These are phyloP conservation scores for Pardalotus punctatus DNA, from an alignment of 2,113 vertebrate species.

Conservation along the genomic window DNA sequence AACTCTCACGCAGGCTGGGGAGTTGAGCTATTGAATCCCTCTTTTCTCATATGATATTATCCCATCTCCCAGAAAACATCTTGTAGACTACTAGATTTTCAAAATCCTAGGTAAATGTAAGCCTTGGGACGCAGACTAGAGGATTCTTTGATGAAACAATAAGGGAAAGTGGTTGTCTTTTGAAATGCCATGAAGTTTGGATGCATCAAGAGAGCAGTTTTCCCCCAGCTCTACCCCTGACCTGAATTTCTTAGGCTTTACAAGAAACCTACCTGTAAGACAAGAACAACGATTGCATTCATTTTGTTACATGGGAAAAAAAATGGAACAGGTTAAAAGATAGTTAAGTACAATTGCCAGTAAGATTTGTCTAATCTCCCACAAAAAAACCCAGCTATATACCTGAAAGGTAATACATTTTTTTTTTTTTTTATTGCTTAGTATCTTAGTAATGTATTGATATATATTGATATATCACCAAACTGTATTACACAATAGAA, in stretches of 20 bases:
- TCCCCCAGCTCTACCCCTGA: not conserved
- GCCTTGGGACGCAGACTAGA: not conserved
- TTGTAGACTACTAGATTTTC: not conserved
- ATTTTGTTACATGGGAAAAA: not conserved
- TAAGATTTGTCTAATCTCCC: not conserved
- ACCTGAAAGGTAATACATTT: not conserved
- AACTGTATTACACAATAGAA: not conserved
- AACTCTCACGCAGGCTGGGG: not conserved
- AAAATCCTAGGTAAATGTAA: not conserved
- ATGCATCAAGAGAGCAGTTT: not conserved
- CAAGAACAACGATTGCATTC: not conserved
- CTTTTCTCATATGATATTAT: not conserved
- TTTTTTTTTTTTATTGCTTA: not conserved
- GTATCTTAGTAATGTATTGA: not conserved
- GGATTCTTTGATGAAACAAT: not conserved
- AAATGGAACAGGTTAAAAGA: not conserved
- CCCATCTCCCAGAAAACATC: not conserved
- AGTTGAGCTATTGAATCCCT: not conserved
- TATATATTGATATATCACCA: not conserved
- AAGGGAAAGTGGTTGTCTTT: not conserved
- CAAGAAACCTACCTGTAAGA: not conserved
- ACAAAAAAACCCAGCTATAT: fast-evolving
- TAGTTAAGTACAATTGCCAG: not conserved
- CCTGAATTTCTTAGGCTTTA: not conserved
- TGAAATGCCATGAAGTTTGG: not conserved